Evolutionary conservation across 2,888 invertebrate genomes (phyloP), one percentile per base, ranked within the genome.

Genomic region (Heliconius charithonia): DNA sequence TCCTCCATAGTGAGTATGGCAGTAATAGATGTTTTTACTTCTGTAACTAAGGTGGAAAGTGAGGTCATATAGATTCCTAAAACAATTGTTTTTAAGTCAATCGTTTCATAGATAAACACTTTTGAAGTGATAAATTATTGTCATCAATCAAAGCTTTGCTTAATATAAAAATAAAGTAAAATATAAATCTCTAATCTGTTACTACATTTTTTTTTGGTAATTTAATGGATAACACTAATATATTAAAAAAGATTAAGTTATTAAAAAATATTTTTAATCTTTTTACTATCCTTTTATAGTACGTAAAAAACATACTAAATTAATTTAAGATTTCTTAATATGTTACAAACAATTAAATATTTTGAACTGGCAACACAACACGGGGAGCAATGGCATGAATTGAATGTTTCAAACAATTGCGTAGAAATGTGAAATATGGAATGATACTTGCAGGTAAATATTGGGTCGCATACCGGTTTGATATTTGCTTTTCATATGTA

Each of bases 391-490:
- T 65, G 74, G 63, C 27, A 65, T 65, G 45, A 65, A 86, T 85
- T 83, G 82, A 82, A 80, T 77, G 79, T 84, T 82, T 83, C 84
- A 86, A 84, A 85, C 82, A 78, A 83, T 85, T 87, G 86, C 84
- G 82, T 75, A 89, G 89, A 86, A n/a, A 90, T 89, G 84, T 82
- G 81, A 85, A 87, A 85, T 85, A 87, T 85, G 81, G 83, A 83
- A 81, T 83, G 84, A 85, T 85, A 87, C n/a, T 70, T 71, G 29
- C 74, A 75, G 62, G 59, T 32, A 75, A 72, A 78, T 80, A 78
- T 72, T 75, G 71, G 80, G 78, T 80, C 80, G 75, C 80, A 80
- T 80, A 59, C 72, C 78, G 29, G 13, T 45, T 41, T 27, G 29
- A 74, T 41, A 29, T 63, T n/a, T 65, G 62, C 22, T 45, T 69